A percentile compares a stretch with the other conserved stretches of the same genome.
These are phyloP conservation scores for Zosterops hypoxanthus DNA, from an alignment of 2,113 vertebrate genomes.

Conservation along the genomic window DNA sequence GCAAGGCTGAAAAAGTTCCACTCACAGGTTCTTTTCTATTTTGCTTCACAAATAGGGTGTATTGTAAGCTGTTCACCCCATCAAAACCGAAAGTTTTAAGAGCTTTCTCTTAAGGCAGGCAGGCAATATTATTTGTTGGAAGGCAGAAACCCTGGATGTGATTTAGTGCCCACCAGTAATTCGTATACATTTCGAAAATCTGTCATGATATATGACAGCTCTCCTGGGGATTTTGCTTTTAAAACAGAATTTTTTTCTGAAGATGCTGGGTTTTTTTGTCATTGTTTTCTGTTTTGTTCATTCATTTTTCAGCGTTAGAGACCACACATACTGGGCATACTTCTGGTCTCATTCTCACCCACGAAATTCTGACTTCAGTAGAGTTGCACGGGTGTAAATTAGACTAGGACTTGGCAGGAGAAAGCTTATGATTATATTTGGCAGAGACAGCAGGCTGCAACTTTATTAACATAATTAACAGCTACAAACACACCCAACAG, in stretches of 20 bases:
- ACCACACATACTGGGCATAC: constrained; percentile 52
- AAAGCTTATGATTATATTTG: constrained; percentile 63
- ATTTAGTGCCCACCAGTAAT: constrained; percentile 26
- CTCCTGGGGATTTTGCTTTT: not conserved
- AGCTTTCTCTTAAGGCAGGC: not conserved
- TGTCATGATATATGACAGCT: constrained; percentile 1
- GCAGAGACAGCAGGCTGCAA: constrained; percentile 61
- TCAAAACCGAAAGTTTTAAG: not conserved
- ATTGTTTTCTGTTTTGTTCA: constrained; percentile 18
- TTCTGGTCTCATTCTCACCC: constrained; percentile 63
- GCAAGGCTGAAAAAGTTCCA: not conserved
- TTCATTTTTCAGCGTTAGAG: constrained; percentile 27
- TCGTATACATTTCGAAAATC: not conserved
- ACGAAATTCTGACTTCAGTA: constrained; percentile 36
- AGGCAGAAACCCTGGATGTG: not conserved
- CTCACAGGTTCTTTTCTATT: not conserved
- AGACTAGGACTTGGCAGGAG: constrained; percentile 61
- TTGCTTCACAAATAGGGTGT: not conserved
- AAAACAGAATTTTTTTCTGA: constrained; percentile 40
- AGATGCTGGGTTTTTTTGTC: not conserved
- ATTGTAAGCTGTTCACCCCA: not conserved
- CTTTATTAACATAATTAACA: constrained; percentile 72
- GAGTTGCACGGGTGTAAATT: constrained; percentile 54
- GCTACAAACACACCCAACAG: constrained; percentile 64
- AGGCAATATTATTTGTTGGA: not conserved